Base-by-base conservation (phyloP, 2,113 vertebrate genomes). In the Colistium nudipinnis region DNA sequence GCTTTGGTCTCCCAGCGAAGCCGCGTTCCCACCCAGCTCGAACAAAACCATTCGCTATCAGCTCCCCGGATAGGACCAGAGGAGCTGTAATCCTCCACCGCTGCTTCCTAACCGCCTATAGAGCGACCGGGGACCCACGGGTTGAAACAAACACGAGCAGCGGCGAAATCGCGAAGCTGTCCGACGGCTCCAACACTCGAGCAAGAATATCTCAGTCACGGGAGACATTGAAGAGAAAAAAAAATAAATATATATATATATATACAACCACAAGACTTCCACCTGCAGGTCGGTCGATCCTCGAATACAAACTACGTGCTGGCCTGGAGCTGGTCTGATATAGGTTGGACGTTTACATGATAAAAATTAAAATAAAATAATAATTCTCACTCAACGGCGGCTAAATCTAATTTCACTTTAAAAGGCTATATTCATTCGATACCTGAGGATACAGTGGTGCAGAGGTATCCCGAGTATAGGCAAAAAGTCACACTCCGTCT, bases 1-100 rank as follows among this genome's bases (percentile, higher is more conserved):
- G 87, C 70, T 6, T 61, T 80, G 66, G 73, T 78, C 76, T 77
- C 81, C 87, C 78, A 83, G 87, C 87, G 84, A 81, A 75, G 75
- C 69, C 44, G 9, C 7, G 33, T 63, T 69, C 76, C 85, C 77
- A 71, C 76, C 31, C n/a, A 70, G 77, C 81, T 76, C 70, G 87
- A 76, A 75, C 73, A 80, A 78, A n/a, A 85, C 78, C 89, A 87
- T 90, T 85, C 90, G 89, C 83, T 80, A 36, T 70, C 75, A 72
- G 74, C 73, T 74, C 76, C 45, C 9, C 38, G 73, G 60, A 61
- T 9, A 43, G 57, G 62, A 53, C 57, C 61, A 52, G 45, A 36
- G 76, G 66, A 70, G 72, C 59, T 38, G 74, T 75, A 69, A 81
- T 71, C 70, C 71, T 68, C 65, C 54, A 51, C 31, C 64, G 74